Evolutionary conservation across 2,888 invertebrate species (phyloP).

Genomic region (Eristalis arbustorum): DNA sequence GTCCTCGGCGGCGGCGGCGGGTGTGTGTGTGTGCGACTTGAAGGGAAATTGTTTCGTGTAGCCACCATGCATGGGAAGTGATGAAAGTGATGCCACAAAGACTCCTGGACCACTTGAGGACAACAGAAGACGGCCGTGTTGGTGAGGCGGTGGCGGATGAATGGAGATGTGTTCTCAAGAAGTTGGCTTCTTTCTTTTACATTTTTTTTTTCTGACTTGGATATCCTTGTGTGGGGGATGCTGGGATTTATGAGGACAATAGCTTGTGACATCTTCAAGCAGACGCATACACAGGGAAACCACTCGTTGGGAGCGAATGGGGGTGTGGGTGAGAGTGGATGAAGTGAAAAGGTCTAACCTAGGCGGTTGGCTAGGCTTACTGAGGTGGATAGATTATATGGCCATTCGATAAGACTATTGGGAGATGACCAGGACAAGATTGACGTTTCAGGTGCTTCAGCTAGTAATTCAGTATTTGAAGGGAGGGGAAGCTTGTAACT

Average conservation of each 20-base stretch:
- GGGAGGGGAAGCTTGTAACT: too few relatives aligned
- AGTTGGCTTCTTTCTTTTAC: slow-evolving; percentile 12
- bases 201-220: slow-evolving; percentile 2
- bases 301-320: background rate
- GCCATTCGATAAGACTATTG: too few relatives aligned
- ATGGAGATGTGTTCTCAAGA: slow-evolving; percentile 28
- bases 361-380: too few relatives aligned
- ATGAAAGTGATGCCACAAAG: slow-evolving; percentile 47
- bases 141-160: background rate
- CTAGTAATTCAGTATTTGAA: too few relatives aligned
- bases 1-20: slow-evolving; percentile 1
- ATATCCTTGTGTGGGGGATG: slow-evolving; percentile 16
- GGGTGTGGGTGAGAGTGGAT: background rate
- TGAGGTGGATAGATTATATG: too few relatives aligned
- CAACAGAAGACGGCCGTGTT: slow-evolving; percentile 14
- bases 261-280: background rate
- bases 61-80: slow-evolving; percentile 33
- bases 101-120: slow-evolving; percentile 44
- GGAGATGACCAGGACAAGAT: too few relatives aligned
- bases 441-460: too few relatives aligned
- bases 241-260: slow-evolving; percentile 32
- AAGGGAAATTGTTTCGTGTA: slow-evolving; percentile 53
- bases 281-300: background rate
- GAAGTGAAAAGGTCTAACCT: too few relatives aligned
- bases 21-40: slow-evolving; percentile 25